Conservation (phyloP, 1,140 invertebrate species). For the Nilaparvata lugens region DNA sequence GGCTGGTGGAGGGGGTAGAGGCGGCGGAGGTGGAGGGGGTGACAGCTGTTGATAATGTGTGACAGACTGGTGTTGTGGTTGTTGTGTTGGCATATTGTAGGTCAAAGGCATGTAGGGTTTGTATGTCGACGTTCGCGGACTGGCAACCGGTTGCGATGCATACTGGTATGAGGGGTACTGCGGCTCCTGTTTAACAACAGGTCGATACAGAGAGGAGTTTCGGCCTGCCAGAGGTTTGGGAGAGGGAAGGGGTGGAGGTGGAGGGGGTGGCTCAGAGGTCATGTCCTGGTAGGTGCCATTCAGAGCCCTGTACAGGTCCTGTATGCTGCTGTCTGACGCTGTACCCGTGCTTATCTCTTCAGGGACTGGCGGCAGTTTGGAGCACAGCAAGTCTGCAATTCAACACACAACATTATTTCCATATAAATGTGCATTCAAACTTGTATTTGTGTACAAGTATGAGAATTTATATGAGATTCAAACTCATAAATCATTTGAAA, state of each 20-base stretch:
- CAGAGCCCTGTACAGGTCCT: conserved; percentile 7
- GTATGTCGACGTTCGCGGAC: neutral
- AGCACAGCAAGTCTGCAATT: conserved; percentile 45
- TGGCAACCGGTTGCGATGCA: neutral
- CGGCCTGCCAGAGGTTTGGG: neutral
- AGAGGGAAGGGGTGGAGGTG: conserved; percentile 9
- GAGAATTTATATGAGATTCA: no score
- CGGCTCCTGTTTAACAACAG: neutral
- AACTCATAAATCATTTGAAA: no score
- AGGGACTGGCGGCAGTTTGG: conserved; percentile 51
- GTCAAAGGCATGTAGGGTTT: neutral
- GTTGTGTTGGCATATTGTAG: neutral
- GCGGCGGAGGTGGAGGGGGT: conserved; percentile 10
- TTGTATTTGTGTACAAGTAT: no score
- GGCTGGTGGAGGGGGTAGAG: conserved; percentile 4
- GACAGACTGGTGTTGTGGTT: neutral
- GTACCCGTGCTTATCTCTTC: conserved; percentile 40
- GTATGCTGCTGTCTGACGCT: neutral
- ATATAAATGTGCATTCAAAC: no score
- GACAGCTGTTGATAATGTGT: conserved; percentile 10
- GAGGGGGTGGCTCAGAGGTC: conserved; percentile 1
- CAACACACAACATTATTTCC: no score
- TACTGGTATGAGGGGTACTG: neutral
- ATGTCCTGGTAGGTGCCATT: conserved; percentile 2
- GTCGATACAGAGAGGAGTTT: neutral